phyloP scores from a whole-genome alignment of 2,113 vertebrate species.

The Nesoenas mayeri region DNA sequence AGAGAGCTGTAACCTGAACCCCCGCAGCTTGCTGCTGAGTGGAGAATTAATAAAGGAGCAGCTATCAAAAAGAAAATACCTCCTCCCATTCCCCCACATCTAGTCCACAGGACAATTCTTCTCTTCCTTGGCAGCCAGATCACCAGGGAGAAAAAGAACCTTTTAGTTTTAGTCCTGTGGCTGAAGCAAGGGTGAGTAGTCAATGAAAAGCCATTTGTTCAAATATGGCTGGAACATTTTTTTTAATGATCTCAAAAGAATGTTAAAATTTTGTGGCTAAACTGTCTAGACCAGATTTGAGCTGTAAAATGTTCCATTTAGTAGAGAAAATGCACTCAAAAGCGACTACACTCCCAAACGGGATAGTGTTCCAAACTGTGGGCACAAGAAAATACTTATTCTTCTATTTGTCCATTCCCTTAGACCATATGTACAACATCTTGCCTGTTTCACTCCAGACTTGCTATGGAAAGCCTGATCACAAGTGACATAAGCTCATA shows the following conservation, averaged over 20 bases:
- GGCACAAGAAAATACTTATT: not conserved
- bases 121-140: not conserved
- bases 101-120: not conserved
- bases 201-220: conserved; percentile 59
- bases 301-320: conserved; percentile 49
- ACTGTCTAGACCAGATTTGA: conserved; percentile 49
- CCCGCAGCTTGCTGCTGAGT: not conserved
- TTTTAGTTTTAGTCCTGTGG: not conserved
- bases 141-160: not conserved
- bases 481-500: not conserved
- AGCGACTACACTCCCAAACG: not conserved
- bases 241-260: conserved; percentile 56
- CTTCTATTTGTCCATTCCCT: not conserved
- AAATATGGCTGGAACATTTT: conserved; percentile 2
- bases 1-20: not conserved
- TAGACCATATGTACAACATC: not conserved
- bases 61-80: not conserved
- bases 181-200: not conserved
- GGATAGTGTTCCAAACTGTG: not conserved
- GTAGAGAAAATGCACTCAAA: conserved; percentile 15
- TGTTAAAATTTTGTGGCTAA: conserved; percentile 48
- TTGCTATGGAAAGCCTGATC: not conserved
- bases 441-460: not conserved
- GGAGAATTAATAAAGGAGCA: not conserved
- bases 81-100: not conserved